A percentile compares a stretch with the other conserved stretches of the same genome.
Conservation (phyloP, 2,888 invertebrate species). For the Siphonodentalium dalli region DNA sequence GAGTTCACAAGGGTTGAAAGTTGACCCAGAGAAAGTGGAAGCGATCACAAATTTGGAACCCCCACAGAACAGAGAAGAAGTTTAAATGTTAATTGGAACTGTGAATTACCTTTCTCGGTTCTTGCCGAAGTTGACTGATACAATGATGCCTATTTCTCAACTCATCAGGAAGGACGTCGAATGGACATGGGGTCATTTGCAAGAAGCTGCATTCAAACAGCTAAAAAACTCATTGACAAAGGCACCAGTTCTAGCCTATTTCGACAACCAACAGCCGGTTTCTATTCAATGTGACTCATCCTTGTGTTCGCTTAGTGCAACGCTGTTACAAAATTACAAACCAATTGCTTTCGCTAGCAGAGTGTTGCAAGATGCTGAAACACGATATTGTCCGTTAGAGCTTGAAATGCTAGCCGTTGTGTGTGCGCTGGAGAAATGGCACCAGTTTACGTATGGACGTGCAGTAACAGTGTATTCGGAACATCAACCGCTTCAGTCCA, state of each 20-base stretch:
- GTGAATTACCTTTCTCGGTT: conserved; percentile 23
- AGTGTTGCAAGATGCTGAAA: conserved; percentile 2
- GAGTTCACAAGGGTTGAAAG: conserved; percentile 10
- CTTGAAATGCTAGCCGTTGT: conserved; percentile 5
- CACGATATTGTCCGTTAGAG: conserved; percentile 11
- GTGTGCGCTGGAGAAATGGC: conserved; percentile 2
- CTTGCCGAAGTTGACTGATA: conserved; percentile 19
- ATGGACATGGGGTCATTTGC: conserved; percentile 10
- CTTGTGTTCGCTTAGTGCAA: conserved; percentile 16
- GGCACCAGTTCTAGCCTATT: conserved; percentile 4
- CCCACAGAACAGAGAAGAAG: conserved; percentile 2
- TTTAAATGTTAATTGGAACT: conserved; percentile 27
- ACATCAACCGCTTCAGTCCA: conserved; percentile 7
- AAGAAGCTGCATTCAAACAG: conserved; percentile 6
- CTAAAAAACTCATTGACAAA: conserved; percentile 3
- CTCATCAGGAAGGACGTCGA: conserved; percentile 11
- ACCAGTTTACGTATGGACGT: conserved; percentile 8
- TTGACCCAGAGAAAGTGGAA: conserved; percentile 20
- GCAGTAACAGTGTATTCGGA: not conserved
- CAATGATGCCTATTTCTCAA: conserved; percentile 6
- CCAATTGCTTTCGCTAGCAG: conserved; percentile 20
- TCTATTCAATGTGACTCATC: conserved; percentile 12
- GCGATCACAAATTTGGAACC: conserved; percentile 14
- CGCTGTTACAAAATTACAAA: conserved; percentile 17
- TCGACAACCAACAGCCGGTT: conserved; percentile 6